Evolutionary conservation across 2,888 invertebrate genomes (phyloP).

Genomic region (Keiferia lycopersicella): DNA sequence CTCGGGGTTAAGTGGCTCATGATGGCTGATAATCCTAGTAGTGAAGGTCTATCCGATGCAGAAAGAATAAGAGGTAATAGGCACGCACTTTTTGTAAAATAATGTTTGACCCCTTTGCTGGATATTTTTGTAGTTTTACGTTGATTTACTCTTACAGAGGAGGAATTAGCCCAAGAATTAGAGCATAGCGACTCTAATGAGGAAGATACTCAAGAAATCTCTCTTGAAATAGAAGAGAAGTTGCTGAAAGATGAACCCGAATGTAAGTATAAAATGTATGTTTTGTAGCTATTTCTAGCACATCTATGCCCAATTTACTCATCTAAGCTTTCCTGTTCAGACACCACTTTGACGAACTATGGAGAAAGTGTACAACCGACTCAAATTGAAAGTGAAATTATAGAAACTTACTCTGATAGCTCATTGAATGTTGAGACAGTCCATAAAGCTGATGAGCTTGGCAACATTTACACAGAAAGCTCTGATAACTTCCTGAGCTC

Average conservation of each 20-base stretch:
- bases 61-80: conserved; percentile 65
- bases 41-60: conserved; percentile 63
- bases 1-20: not conserved
- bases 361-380: conserved; percentile 56
- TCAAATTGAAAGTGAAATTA: conserved; percentile 57
- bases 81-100: not conserved
- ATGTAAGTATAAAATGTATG: conserved; percentile 49
- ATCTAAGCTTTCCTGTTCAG: conserved; percentile 47
- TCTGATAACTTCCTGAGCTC: conserved; percentile 58
- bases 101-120: conserved; percentile 17
- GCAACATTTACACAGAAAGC: conserved; percentile 68
- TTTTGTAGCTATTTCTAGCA: not conserved
- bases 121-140: conserved; percentile 1
- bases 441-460: conserved; percentile 69
- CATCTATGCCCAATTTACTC: not conserved
- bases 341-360: conserved; percentile 73
- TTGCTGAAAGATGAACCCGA: conserved; percentile 75
- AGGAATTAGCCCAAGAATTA: conserved; percentile 70
- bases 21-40: conserved; percentile 66
- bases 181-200: conserved; percentile 78
- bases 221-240: conserved; percentile 74
- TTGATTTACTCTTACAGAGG: conserved; percentile 50
- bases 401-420: conserved; percentile 63
- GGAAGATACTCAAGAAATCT: conserved; percentile 74
- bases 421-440: conserved; percentile 64